Base-by-base conservation (phyloP, 2,797 vertebrate species). In the Gephyroberyx darwinii region DNA sequence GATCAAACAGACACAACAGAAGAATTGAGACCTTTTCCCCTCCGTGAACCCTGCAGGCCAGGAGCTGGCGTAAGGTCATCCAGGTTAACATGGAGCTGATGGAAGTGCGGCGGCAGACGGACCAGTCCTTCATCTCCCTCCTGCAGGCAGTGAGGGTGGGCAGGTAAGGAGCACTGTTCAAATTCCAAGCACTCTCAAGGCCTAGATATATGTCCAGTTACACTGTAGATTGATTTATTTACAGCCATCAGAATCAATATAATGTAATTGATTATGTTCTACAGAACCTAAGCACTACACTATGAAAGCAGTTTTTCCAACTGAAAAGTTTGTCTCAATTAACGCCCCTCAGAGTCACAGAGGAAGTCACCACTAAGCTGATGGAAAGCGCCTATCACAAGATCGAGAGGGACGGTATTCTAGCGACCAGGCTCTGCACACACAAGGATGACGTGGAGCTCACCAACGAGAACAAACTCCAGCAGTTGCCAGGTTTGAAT, bases 371-470 rank as follows among this genome's bases (percentile, higher is more conserved):
- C 0, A 78, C 81, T 4, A 93, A 92, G 84, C 92, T 99, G 74
- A 87, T 89, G 78, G 87, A 89, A 70, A 99, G 96, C 0, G 90
- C 95, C 63, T 82, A 91, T 71, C 95, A 96, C 80, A 91, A 78
- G 53, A 95, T 98, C 2, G 97, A 96, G 85, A 90, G 77, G 62
- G 95, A 98, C 7, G 97, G 97, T 43, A 97, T 99, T 76, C 86
- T 98, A 77, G 97, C 98, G 16, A 99, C 97, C 0, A 92, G 95
- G 69, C 94, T 99, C 43, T 99, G 98, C 87, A 99, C 98, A 0
- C 98, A 99, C 89, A 98, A 96, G 87, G 96, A 98, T 43, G 97
- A 99, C 0, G 97, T 99, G 69, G 96, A 96, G 78, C 88, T 96
- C 60, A 99, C 96, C 8, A 99, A 99, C 0, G 90, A 96, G 72